Evolutionary conservation across 1,140 invertebrate species (phyloP).

Genomic region (Anagrus nilaparvatae): DNA sequence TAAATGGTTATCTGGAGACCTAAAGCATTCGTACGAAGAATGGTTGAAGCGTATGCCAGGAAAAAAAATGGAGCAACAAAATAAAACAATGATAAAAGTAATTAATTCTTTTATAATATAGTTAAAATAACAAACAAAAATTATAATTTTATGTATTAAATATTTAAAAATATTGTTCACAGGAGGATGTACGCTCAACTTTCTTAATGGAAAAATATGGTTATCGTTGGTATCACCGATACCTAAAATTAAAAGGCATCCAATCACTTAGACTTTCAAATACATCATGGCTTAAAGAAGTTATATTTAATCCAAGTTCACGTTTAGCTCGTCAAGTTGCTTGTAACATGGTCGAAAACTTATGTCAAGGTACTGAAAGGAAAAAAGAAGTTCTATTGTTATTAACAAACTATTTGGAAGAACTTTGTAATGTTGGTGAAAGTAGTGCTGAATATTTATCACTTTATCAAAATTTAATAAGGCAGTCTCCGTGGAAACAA

Average conservation of each 20-base stretch:
- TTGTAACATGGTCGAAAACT: conserved; percentile 76
- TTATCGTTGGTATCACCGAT: conserved; percentile 46
- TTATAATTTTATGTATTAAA: not conserved
- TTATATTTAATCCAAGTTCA: conserved; percentile 86
- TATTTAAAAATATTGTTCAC: conserved; percentile 7
- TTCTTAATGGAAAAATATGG: conserved; percentile 75
- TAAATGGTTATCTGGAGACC: conserved; percentile 67
- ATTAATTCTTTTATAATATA: not conserved
- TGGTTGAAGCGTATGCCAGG: conserved; percentile 56
- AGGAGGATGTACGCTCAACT: conserved; percentile 42
- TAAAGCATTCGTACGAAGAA: conserved; percentile 56
- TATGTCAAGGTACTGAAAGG: conserved; percentile 62
- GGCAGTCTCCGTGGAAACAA: conserved; percentile 82
- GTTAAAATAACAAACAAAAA: conserved; percentile 2
- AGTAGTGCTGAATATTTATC: conserved; percentile 84
- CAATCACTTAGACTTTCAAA: conserved; percentile 46
- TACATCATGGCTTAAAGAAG: conserved; percentile 75
- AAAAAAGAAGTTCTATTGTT: conserved; percentile 73
- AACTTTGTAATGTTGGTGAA: conserved; percentile 76
- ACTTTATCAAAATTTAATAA: conserved; percentile 75
- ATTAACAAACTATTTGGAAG: conserved; percentile 78
- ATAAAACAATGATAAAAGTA: conserved; percentile 32
- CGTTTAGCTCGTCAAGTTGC: conserved; percentile 78
- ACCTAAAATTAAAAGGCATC: conserved; percentile 30
- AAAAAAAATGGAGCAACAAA: conserved; percentile 28